Evolutionary conservation across 2,797 vertebrate species (phyloP), one percentile per base, ranked within the genome.

Genomic region (Gymnoscopelus braueri): DNA sequence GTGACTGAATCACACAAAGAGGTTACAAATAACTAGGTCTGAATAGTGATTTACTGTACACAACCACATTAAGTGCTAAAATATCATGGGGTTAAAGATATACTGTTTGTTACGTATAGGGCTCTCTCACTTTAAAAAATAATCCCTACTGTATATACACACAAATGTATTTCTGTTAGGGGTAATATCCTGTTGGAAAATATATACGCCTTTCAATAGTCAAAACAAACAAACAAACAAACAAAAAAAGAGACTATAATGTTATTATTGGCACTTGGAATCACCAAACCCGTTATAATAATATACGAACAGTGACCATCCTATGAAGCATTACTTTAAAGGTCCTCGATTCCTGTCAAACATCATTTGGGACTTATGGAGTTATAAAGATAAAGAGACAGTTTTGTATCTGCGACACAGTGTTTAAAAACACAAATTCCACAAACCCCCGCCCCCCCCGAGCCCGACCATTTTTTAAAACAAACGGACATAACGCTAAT

Each of bases 1-100:
- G 1, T 19, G 19, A 19, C 19, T 8, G 39, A 87, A 77, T 78
- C 86, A 87, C 84, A 78, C 86, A 64, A 83, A 90, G 83, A 74
- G 72, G 79, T 87, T 87, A 90, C 81, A 89, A 85, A 90, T 82
- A 84, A 84, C 86, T 80, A 86, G 83, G 88, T 84, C 80, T 86
- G 39, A 79, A 89, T 87, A 91, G 88, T 92, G 88, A 90, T 87
- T 91, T 91, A 91, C 86, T 89, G 90, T 88, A 90, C 91, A 91
- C 88, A 88, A 92, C 89, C 89, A 92, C 88, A 90, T 89, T 83
- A 91, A 93, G 92, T 93, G 89, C 89, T 92, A 84, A 87, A 82
- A 85, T 91, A 89, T 85, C 71, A 80, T 83, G 82, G 84, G 85
- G 67, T 87, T 88, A 87, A 90, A 88, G 87, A 90, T 90, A 91